Evolutionary conservation across 2,797 vertebrate species (phyloP).

Genomic region (Propithecus perrieri): DNA sequence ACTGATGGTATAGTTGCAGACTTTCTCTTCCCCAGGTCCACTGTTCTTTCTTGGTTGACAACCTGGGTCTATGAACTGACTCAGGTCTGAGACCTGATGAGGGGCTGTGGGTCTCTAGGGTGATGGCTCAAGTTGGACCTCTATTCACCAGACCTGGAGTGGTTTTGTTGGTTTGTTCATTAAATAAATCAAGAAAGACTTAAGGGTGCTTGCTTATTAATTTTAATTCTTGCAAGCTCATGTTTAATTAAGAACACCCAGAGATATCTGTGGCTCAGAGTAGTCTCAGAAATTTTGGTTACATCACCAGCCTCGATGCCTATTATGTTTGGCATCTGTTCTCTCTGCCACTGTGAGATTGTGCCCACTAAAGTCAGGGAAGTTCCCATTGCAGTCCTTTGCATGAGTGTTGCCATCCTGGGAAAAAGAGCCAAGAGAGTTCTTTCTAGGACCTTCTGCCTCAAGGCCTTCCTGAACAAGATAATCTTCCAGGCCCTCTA

Average conservation of each 20-base stretch:
- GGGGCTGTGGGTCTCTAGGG: neutral
- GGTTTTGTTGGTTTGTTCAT: neutral
- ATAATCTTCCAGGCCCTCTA: neutral
- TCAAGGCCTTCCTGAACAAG: neutral
- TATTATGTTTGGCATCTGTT: neutral
- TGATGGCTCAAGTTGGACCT: neutral
- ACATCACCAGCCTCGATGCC: neutral
- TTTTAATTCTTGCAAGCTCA: neutral
- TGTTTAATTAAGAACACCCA: neutral
- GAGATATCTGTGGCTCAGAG: neutral
- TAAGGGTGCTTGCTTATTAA: neutral
- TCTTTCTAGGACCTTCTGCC: neutral
- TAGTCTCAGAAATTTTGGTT: neutral
- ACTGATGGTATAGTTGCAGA: neutral
- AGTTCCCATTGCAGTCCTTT: neutral
- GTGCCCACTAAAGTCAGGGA: neutral
- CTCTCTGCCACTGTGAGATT: neutral
- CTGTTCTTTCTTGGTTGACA: neutral
- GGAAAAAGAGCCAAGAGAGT: neutral
- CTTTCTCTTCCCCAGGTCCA: neutral
- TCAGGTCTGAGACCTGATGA: neutral
- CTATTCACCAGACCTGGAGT: neutral
- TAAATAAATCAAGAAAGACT: constrained; percentile 36
- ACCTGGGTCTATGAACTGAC: neutral
- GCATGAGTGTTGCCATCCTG: neutral